Evolutionary conservation across 1,140 invertebrate species (phyloP).

Genomic region (Microplitis mediator): DNA sequence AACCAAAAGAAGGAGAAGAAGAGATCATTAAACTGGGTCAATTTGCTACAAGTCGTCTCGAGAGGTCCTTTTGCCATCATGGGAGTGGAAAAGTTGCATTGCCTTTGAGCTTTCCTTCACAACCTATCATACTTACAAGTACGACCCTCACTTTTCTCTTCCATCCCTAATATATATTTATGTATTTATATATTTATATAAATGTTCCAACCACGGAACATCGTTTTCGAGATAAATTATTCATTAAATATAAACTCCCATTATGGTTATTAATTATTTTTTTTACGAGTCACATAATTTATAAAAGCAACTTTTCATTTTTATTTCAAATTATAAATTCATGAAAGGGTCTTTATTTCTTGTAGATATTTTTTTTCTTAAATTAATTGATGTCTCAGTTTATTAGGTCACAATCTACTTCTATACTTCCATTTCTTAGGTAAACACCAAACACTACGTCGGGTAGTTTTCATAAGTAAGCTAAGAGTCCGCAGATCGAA

Average conservation of each 20-base stretch:
- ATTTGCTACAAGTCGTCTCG: slow-evolving; percentile 7
- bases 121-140: slow-evolving; percentile 1
- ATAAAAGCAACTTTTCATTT: not conserved
- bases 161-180: not conserved
- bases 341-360: not conserved
- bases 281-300: not conserved
- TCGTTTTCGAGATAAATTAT: not conserved
- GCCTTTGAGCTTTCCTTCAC: slow-evolving; percentile 12
- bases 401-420: not conserved
- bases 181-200: not conserved
- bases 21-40: slow-evolving; percentile 22
- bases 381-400: not conserved
- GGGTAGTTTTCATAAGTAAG: too few relatives aligned
- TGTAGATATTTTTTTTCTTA: not conserved
- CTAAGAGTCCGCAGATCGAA: too few relatives aligned
- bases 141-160: not conserved
- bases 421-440: too few relatives aligned
- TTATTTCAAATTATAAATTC: not conserved
- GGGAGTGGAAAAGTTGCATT: not conserved
- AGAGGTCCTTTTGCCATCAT: slow-evolving; percentile 17
- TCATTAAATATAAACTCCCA: not conserved
- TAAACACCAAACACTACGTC: too few relatives aligned
- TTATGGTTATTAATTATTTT: not conserved
- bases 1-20: not conserved
- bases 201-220: not conserved